These are phyloP conservation scores for Speoplatyrhinus poulsoni DNA, from an alignment of 2,113 vertebrate species.

Conservation along the genomic window DNA sequence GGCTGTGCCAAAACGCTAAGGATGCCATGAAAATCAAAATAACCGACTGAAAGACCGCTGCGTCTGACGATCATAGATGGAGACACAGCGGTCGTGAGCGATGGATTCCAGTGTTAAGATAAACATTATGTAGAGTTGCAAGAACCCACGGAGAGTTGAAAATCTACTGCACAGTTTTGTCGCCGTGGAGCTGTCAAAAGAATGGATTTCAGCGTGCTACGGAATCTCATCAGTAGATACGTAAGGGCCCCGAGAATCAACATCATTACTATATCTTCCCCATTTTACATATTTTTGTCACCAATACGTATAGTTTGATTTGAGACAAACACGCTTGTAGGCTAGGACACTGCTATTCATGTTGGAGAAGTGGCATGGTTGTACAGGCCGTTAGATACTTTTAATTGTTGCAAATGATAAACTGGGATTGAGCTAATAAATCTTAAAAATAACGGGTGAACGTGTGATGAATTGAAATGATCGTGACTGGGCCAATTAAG, in stretches of 20 bases:
- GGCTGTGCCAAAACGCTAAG: constrained; percentile 44
- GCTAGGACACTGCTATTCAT: background rate
- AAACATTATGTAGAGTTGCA: constrained; percentile 60
- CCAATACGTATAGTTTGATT: background rate
- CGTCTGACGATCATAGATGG: constrained; percentile 45
- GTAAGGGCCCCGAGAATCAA: constrained; percentile 61
- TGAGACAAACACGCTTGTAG: background rate
- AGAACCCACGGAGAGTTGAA: constrained; percentile 44
- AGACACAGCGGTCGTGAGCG: constrained; percentile 42
- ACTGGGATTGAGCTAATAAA: constrained; percentile 59
- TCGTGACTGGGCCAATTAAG: constrained; percentile 53
- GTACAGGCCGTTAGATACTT: background rate
- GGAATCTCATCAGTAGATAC: constrained; percentile 75
- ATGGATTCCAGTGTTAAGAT: constrained; percentile 54
- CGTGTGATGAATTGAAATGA: constrained; percentile 54
- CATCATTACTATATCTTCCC: constrained; percentile 26
- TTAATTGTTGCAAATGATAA: constrained; percentile 19
- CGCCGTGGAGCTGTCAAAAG: constrained; percentile 48
- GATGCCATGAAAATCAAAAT: constrained; percentile 67
- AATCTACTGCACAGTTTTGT: constrained; percentile 36
- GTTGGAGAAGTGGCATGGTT: background rate
- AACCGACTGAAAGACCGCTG: constrained; percentile 58
- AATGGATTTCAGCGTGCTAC: constrained; percentile 75
- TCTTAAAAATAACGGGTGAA: constrained; percentile 40
- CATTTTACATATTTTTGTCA: background rate